phyloP scores from a whole-genome alignment of 1,140 invertebrate species.

The Teleogryllus occipitalis region DNA sequence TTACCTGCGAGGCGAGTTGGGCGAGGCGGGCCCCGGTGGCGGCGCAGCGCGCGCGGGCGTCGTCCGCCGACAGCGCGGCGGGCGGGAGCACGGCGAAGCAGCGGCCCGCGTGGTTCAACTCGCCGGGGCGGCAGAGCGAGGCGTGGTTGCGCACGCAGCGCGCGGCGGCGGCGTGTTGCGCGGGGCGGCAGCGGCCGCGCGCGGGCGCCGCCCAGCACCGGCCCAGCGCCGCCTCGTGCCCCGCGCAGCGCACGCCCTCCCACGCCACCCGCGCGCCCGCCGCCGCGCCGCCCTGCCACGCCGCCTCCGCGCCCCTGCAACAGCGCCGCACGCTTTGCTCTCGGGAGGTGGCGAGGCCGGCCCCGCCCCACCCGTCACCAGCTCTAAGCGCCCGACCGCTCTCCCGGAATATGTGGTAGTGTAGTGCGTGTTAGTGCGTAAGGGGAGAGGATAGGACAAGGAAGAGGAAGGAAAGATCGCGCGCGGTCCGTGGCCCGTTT shows the following conservation, averaged over 20 bases:
- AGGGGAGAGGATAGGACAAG: too few species aligned
- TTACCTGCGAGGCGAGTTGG: conserved; percentile 40
- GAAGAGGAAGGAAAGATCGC: too few species aligned
- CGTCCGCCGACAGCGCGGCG: conserved; percentile 29
- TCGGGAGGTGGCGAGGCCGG: conserved; percentile 43
- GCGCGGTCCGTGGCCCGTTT: too few species aligned
- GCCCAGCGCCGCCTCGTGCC: conserved; percentile 41
- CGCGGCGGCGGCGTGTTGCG: conserved; percentile 39
- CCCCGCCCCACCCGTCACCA: too few species aligned
- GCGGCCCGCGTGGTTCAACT: conserved; percentile 37
- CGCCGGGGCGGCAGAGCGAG: conserved; percentile 40
- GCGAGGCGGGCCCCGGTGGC: conserved; percentile 39
- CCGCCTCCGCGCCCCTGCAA: conserved; percentile 42
- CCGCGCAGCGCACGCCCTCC: conserved; percentile 39
- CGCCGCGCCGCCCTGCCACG: conserved; percentile 42
- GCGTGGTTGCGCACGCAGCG: conserved; percentile 39
- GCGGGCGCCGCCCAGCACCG: conserved; percentile 38
- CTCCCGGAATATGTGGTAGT: too few species aligned
- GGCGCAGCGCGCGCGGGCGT: conserved; percentile 40
- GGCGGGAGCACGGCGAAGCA: conserved; percentile 25
- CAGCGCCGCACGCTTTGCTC: conserved; percentile 46
- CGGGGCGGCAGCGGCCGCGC: conserved; percentile 20
- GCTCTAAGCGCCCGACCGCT: too few species aligned
- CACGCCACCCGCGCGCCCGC: conserved; percentile 32
- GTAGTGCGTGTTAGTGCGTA: too few species aligned